These are phyloP conservation scores for Andrena bicolor DNA, from an alignment of 2,888 invertebrate species.

Conservation along the genomic window DNA sequence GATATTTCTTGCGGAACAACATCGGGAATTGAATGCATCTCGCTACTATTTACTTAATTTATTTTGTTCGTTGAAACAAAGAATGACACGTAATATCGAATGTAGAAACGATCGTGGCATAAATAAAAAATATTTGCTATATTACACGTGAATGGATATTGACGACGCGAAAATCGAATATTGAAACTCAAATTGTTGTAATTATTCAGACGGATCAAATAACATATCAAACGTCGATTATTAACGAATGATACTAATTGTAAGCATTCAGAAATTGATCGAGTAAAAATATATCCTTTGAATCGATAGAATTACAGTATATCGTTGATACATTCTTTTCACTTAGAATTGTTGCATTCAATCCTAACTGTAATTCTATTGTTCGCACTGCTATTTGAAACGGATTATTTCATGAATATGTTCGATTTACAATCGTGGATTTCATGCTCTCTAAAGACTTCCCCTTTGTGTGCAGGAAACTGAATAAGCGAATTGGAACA, in stretches of 20 bases:
- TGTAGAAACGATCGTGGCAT: constrained; percentile 7
- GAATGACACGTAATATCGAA: constrained; percentile 1
- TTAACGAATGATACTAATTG: neutral
- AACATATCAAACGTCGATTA: neutral
- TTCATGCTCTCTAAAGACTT: neutral
- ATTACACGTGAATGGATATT: neutral
- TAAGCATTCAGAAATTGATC: neutral
- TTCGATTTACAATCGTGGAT: neutral
- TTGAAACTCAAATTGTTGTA: too few species aligned
- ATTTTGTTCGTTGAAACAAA: neutral
- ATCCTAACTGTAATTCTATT: neutral
- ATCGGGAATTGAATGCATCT: constrained; percentile 18
- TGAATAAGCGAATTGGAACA: neutral
- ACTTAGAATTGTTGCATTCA: too few species aligned
- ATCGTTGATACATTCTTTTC: too few species aligned
- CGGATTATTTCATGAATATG: neutral
- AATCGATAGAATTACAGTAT: too few species aligned
- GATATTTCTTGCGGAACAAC: neutral
- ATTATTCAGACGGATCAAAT: neutral
- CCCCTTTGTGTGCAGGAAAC: neutral
- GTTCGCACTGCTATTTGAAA: neutral
- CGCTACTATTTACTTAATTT: constrained; percentile 8
- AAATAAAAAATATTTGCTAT: neutral
- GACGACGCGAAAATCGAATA: neutral
- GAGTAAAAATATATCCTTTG: neutral